phyloP scores from a whole-genome alignment of 37 sponge, comb jelly and placozoan genomes.

The Halichondria panicea region DNA sequence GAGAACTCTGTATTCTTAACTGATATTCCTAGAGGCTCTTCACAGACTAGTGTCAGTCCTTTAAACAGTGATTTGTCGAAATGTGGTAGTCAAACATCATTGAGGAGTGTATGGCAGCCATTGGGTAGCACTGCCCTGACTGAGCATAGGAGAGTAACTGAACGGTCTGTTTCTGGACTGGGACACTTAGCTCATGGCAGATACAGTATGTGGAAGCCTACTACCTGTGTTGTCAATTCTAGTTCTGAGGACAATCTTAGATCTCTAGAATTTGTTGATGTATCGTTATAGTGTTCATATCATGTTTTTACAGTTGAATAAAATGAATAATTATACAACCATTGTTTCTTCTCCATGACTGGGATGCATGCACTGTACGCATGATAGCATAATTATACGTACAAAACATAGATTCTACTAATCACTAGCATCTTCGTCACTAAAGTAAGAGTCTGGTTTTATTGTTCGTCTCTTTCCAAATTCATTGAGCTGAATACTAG shows the following conservation, averaged over 20 bases:
- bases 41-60: not conserved
- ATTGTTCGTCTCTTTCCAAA: slow-evolving; percentile 22
- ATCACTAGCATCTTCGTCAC: slow-evolving; percentile 85
- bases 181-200: slow-evolving; percentile 13
- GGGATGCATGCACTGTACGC: no score
- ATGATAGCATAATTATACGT: no score
- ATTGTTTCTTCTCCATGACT: no score
- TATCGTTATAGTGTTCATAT: no score
- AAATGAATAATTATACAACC: no score
- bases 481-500: not conserved
- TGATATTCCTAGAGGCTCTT: not conserved
- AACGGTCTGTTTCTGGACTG: slow-evolving; percentile 14
- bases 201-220: slow-evolving; percentile 35
- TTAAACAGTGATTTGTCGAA: not conserved
- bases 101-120: slow-evolving; percentile 34
- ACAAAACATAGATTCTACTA: no score
- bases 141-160: slow-evolving; percentile 26
- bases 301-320: no score
- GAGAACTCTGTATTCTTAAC: slow-evolving; percentile 7
- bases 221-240: no score
- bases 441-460: slow-evolving; percentile 80
- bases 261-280: no score
- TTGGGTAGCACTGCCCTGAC: slow-evolving; percentile 12
- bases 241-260: no score
- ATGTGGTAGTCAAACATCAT: not conserved